phyloP scores from a whole-genome alignment of 2,113 vertebrate species.

The Mixornis gularis region DNA sequence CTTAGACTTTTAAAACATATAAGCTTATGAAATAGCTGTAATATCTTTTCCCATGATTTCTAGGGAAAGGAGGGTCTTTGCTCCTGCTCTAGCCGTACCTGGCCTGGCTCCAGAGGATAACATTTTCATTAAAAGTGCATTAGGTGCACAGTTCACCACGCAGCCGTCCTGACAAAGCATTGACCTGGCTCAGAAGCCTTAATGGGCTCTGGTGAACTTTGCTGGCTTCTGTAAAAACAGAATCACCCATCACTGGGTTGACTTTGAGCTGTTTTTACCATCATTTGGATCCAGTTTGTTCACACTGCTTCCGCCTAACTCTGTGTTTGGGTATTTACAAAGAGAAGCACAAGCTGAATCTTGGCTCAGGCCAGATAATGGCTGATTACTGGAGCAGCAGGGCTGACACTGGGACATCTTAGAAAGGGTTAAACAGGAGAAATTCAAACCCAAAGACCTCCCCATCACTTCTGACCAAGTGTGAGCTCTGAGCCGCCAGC shows the following conservation, averaged over 20 bases:
- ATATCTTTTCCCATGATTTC: slow-evolving; percentile 31
- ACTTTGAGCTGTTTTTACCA: not conserved
- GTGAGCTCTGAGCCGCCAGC: not conserved
- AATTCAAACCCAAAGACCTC: not conserved
- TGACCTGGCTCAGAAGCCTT: slow-evolving; percentile 7
- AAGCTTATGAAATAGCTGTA: slow-evolving; percentile 38
- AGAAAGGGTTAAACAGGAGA: not conserved
- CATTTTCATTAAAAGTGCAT: slow-evolving; percentile 61
- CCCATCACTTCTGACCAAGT: not conserved
- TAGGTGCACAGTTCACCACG: not conserved
- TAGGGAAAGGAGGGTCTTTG: not conserved
- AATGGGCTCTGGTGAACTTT: slow-evolving; percentile 10
- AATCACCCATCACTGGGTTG: not conserved
- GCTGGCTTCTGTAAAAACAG: not conserved
- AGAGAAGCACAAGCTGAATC: not conserved
- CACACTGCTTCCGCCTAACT: not conserved
- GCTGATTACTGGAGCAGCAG: not conserved
- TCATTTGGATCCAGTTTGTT: not conserved
- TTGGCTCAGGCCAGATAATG: not conserved
- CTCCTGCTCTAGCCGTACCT: not conserved
- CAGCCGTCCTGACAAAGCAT: not conserved
- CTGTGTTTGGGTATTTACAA: not conserved
- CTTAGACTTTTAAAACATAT: slow-evolving; percentile 1
- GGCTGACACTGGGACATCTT: not conserved
- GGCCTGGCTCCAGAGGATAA: slow-evolving; percentile 40